Base-by-base conservation (phyloP, 1,140 invertebrate genomes). In the Calosoma granatense region DNA sequence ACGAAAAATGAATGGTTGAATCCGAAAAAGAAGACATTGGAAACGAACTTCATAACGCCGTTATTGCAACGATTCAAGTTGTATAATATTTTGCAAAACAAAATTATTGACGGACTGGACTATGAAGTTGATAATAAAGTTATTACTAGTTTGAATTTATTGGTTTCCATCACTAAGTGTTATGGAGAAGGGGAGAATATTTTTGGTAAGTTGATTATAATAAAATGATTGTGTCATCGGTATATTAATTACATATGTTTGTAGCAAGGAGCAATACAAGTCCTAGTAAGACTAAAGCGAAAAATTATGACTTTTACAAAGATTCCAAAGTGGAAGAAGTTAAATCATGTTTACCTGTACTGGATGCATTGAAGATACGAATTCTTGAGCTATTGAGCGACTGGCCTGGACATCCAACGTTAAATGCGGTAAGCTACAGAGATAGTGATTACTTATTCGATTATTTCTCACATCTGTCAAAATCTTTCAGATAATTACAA, bases 331-430 rank as follows among this genome's bases (percentile, higher is more conserved):
- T 93, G 0, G 70, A 79, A 0, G 88, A 96, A 74, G 83, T 87
- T 0, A 77, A 84, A 39, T 76, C 82, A 26, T 90, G 90, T 66
- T 69, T 81, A 3, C 78, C 82, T 2, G 70, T 93, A 1, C 68
- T 97, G 26, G 71, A 82, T 12, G 71, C 69, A 51, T 77, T 95
- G 15, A 75, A 78, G 55, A 67, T 72, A 1, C 75, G 78, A 52
- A 81, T 92, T 1, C 67, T 76, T n/a, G 73, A 83, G 36, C 70
- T 97, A n/a, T 70, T 92, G 15, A 66, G 77, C 1, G 81, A 92
- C 63, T 97, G 92, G 89, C 89, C 93, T 0, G 91, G 94, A 58
- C 90, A 97, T 77, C 92, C 93, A 0, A 86, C 86, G 0, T 69
- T 98, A 1, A 79, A 81, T 64, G 84, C 89, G 70, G 85, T 90